Evolutionary conservation across 2,888 invertebrate genomes (phyloP), one percentile per base, ranked within the genome.

Genomic region (Chloroclystis v-ata): DNA sequence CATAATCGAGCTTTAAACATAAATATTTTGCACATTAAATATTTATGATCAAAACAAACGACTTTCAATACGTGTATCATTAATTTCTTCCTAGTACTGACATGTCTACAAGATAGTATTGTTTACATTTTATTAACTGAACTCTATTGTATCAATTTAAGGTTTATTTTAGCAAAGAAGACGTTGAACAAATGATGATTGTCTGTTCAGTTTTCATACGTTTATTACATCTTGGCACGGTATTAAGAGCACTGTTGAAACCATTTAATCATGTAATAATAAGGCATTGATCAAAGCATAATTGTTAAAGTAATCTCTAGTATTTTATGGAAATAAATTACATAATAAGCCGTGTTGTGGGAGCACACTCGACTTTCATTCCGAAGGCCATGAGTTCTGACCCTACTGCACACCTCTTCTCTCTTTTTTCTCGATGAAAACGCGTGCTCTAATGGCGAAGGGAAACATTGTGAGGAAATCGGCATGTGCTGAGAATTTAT

Each of bases 141-240:
- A 49, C 65, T 56, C 54, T 74, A 65, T 35, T 0, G 4, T 29
- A 12, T 56, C 9, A 59, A 16, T 37, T 60, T 69, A 70, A 54
- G 51, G 56, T 38, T 52, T 50, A 24, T 45, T 44, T 47, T 26
- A 47, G 44, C 20, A 10, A 10, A 48, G 52, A 54, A 50, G 38
- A 61, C 57, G 56, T 63, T 67, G 63, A 70, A 81, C 72, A 77
- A 81, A 80, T 81, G 75, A 72, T 69, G 56, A 53, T 61, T 62
- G 57, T 64, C 64, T 67, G 65, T 75, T 74, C 78, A 81, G 76
- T 78, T 79, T 81, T 81, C 78, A 75, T 80, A 68, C 76, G 75
- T 76, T 83, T 82, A 82, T 82, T 81, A 76, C 73, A 66, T 67
- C 73, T 77, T 78, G 75, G 76, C 81, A 81, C 78, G 80, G 72